Percentiles rank a stretch among this genome's conserved stretches.
Conservation (phyloP, 1,140 invertebrate species). For the Odontomachus brunneus region DNA sequence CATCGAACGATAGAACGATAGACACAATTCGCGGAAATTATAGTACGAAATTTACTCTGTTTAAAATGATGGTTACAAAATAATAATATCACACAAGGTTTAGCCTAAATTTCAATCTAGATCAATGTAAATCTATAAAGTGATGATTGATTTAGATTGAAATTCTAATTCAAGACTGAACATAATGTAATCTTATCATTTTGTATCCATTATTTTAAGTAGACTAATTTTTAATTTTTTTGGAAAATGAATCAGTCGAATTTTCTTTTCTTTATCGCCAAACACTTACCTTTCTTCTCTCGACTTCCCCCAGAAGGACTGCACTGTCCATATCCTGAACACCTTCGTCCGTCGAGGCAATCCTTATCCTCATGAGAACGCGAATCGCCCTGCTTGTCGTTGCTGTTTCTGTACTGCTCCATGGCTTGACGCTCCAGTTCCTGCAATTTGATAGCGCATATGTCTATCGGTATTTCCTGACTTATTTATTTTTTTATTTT, state of each 20-base stretch:
- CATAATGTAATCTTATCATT: too few relatives aligned
- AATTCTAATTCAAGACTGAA: too few relatives aligned
- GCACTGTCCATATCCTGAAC: constrained; percentile 75
- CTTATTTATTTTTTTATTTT: background rate
- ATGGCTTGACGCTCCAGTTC: constrained; percentile 81
- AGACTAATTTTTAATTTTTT: too few relatives aligned
- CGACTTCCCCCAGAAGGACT: constrained; percentile 62
- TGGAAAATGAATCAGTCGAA: background rate
- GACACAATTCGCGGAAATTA: too few relatives aligned
- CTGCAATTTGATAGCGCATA: constrained; percentile 59
- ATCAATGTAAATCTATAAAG: too few relatives aligned
- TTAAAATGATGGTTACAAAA: too few relatives aligned
- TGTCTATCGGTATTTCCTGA: background rate
- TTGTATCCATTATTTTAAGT: too few relatives aligned
- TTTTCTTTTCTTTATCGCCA: constrained; percentile 52
- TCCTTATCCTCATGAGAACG: constrained; percentile 30
- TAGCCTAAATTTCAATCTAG: too few relatives aligned
- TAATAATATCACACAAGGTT: too few relatives aligned
- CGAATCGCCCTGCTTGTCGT: background rate
- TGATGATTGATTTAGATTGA: too few relatives aligned
- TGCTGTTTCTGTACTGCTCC: constrained; percentile 78
- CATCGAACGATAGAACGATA: too few relatives aligned
- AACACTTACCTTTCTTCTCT: constrained; percentile 49
- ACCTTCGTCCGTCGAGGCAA: constrained; percentile 65
- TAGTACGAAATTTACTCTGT: background rate